Percentiles rank a stretch among this genome's conserved stretches.
phyloP scores from a whole-genome alignment of 2,888 invertebrate species.

The Poecilus cupreus region DNA sequence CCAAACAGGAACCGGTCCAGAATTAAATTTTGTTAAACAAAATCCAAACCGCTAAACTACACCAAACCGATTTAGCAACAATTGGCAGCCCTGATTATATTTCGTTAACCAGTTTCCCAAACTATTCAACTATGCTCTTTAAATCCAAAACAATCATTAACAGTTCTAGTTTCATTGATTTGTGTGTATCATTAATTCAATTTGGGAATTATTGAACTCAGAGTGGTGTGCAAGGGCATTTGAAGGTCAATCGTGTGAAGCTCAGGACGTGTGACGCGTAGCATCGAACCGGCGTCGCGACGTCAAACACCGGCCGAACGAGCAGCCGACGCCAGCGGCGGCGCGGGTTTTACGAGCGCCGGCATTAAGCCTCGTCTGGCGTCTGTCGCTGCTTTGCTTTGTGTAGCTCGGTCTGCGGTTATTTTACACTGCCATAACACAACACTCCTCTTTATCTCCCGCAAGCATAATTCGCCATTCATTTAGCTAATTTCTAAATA shows the following conservation, averaged over 20 bases:
- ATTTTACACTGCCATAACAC: constrained; percentile 49
- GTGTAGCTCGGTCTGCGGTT: background rate
- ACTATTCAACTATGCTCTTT: too few relatives aligned
- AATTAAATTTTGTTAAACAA: too few relatives aligned
- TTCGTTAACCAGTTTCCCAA: too few relatives aligned
- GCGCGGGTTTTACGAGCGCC: constrained; percentile 50
- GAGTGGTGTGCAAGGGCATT: background rate
- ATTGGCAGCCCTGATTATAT: too few relatives aligned
- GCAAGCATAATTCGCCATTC: constrained; percentile 46
- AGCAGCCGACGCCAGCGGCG: constrained; percentile 46
- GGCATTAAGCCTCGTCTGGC: constrained; percentile 65
- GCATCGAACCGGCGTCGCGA: constrained; percentile 43
- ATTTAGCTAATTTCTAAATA: constrained; percentile 24
- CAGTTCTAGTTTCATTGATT: background rate
- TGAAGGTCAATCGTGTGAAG: constrained; percentile 1
- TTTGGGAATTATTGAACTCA: background rate
- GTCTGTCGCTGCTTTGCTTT: constrained; percentile 58
- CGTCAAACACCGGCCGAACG: constrained; percentile 55
- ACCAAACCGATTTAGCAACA: too few relatives aligned
- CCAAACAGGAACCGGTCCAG: too few relatives aligned
- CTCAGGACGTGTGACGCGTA: constrained; percentile 5
- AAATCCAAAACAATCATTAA: too few relatives aligned
- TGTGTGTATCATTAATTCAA: background rate
- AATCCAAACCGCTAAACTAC: too few relatives aligned
- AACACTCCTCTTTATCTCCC: constrained; percentile 1